These are phyloP conservation scores for Leptoteleia sp. DNA, from an alignment of 1,140 invertebrate species.

Conservation along the genomic window DNA sequence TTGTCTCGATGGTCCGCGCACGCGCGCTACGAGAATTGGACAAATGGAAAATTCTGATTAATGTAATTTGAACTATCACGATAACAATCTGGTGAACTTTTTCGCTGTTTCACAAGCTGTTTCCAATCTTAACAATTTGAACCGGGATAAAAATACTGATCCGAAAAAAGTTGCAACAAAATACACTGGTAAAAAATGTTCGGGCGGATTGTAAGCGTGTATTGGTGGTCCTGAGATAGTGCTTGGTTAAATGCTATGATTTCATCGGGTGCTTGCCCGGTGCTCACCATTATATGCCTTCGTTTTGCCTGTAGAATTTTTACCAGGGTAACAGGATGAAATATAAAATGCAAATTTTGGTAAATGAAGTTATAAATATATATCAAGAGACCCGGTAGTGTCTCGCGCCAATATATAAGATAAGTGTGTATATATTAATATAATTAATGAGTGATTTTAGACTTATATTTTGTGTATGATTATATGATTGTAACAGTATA, in stretches of 20 bases:
- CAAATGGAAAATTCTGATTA: slow-evolving; percentile 64
- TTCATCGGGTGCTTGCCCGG: too few relatives aligned
- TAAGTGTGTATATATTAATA: slow-evolving; percentile 65
- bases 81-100: slow-evolving; percentile 34
- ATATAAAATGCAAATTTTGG: slow-evolving; percentile 31
- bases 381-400: slow-evolving; percentile 63
- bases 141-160: slow-evolving; percentile 1
- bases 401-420: slow-evolving; percentile 65
- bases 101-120: slow-evolving; percentile 35
- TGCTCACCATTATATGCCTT: too few relatives aligned
- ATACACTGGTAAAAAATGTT: too few relatives aligned
- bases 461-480: slow-evolving; percentile 59
- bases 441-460: slow-evolving; percentile 66
- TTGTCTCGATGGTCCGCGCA: slow-evolving; percentile 14
- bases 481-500: slow-evolving; percentile 61
- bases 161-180: slow-evolving; percentile 11
- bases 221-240: too few relatives aligned
- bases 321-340: slow-evolving; percentile 13
- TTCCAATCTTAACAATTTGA: slow-evolving; percentile 47
- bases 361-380: slow-evolving; percentile 59
- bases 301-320: too few relatives aligned
- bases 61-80: slow-evolving; percentile 20
- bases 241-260: too few relatives aligned
- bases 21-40: slow-evolving; percentile 57
- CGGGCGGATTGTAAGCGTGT: too few relatives aligned